Base-by-base conservation (phyloP, 2,113 vertebrate genomes). In the Crotalus horridus region DNA sequence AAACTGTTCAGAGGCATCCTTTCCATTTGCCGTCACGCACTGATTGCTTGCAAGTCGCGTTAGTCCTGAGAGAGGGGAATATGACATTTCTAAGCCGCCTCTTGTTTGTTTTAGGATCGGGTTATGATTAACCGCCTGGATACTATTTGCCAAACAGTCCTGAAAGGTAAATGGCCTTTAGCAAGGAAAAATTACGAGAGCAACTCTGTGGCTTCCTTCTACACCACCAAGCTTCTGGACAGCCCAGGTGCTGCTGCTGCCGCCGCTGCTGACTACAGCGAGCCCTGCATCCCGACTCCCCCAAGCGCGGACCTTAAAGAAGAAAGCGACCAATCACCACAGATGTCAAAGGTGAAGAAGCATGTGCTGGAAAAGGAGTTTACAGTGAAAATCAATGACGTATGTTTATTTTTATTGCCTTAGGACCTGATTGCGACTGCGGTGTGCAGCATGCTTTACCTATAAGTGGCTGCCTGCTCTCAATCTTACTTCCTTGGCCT, bases 331-430 rank as follows among this genome's bases (percentile, higher is more conserved):
- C 98, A 98, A 29, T 99, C 99, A 48, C 96, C 98, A 97, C 99
- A 99, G 98, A 98, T 99, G 98, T 98, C 99, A 99, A 99, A 99
- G 99, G 99, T 99, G 99, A 99, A 99, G 99, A 99, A 99, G 99
- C 99, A 99, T 99, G 99, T 99, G 98, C 98, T 98, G 99, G 99
- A 99, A 99, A 99, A 99, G 99, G 99, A 99, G 98, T 99, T 99
- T 99, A 99, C 99, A 99, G 99, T 99, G 98, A 99, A 99, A 99
- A 99, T 99, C 98, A 99, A 99, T 98, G 98, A 99, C 98, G 99
- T 99, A 99, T 99, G 99, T 99, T 98, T 97, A 98, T 98, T 99
- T 99, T 98, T 98, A 98, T 98, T 97, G 97, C 97, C 97, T 97
- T 98, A 98, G 98, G 98, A 98, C 98, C 98, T 97, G 98, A 96